phyloP scores from a whole-genome alignment of 2,888 invertebrate genomes.

The Amblyjoppa proteus region DNA sequence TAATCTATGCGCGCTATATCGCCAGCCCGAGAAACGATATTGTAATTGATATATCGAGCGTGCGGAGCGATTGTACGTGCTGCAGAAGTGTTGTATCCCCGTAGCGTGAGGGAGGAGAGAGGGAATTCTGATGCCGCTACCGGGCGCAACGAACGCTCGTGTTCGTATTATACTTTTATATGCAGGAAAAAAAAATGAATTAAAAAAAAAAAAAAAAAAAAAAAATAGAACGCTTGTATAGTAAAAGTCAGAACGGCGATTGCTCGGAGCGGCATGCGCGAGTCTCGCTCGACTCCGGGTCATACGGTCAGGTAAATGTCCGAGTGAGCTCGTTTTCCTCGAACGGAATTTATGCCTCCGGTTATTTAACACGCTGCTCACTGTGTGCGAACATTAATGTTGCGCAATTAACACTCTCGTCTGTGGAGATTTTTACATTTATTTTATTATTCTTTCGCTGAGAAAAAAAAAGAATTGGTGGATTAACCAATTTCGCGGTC shows the following conservation, averaged over 20 bases:
- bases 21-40: slow-evolving; percentile 48
- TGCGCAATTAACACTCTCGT: slow-evolving; percentile 11
- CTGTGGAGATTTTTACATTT: background rate
- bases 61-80: background rate
- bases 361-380: slow-evolving; percentile 17
- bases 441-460: background rate
- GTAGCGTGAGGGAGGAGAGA: background rate
- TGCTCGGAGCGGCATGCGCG: slow-evolving; percentile 20
- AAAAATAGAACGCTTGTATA: slow-evolving; percentile 11
- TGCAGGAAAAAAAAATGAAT: background rate
- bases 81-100: slow-evolving; percentile 40
- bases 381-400: background rate
- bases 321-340: slow-evolving; percentile 43
- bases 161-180: background rate
- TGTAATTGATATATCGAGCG: slow-evolving; percentile 66
- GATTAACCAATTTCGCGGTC: too few species aligned
- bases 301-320: slow-evolving; percentile 48
- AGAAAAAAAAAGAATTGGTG: too few species aligned
- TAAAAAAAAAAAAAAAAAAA: slow-evolving; percentile 2
- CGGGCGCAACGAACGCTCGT: slow-evolving; percentile 19
- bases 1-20: slow-evolving; percentile 59
- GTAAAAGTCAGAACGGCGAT: slow-evolving; percentile 34
- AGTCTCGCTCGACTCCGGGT: slow-evolving; percentile 48
- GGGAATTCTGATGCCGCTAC: slow-evolving; percentile 47
- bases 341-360: slow-evolving; percentile 40